These are phyloP conservation scores for Psix sp. DNA, from an alignment of 1,140 invertebrate genomes.

Conservation along the genomic window DNA sequence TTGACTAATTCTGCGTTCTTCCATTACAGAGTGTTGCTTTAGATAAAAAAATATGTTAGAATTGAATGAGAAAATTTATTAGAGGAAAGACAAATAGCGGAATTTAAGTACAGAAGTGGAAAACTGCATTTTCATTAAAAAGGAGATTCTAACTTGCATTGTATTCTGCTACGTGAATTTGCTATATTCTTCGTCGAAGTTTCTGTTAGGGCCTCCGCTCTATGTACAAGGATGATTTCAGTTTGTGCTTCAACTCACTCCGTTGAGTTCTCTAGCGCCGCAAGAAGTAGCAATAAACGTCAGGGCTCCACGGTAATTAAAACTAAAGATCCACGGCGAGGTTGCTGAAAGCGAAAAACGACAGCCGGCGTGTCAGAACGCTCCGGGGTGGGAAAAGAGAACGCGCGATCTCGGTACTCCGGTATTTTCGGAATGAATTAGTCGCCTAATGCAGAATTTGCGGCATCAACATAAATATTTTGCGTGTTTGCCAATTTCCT, in stretches of 20 bases:
- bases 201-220: constrained; percentile 47
- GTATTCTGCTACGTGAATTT: constrained; percentile 69
- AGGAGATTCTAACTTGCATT: constrained; percentile 65
- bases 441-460: constrained; percentile 29
- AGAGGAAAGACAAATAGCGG: not conserved
- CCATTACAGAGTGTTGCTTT: too few relatives aligned
- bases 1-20: too few relatives aligned
- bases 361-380: constrained; percentile 60
- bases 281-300: constrained; percentile 76
- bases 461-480: constrained; percentile 37
- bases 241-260: constrained; percentile 60
- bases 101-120: constrained; percentile 42
- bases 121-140: constrained; percentile 54
- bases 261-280: constrained; percentile 60
- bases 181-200: constrained; percentile 61
- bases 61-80: constrained; percentile 26
- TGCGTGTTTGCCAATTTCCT: not conserved
- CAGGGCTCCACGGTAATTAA: constrained; percentile 73
- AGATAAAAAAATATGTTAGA: too few relatives aligned
- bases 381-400: constrained; percentile 11
- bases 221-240: constrained; percentile 39
- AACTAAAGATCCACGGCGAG: constrained; percentile 72
- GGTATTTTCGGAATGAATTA: constrained; percentile 54
- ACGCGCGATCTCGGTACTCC: constrained; percentile 20
- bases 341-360: constrained; percentile 69